Percentiles rank a stretch among this genome's conserved stretches.
Evolutionary conservation across 1,140 invertebrate species (phyloP).

Genomic region (Ceratosolen solmsi): DNA sequence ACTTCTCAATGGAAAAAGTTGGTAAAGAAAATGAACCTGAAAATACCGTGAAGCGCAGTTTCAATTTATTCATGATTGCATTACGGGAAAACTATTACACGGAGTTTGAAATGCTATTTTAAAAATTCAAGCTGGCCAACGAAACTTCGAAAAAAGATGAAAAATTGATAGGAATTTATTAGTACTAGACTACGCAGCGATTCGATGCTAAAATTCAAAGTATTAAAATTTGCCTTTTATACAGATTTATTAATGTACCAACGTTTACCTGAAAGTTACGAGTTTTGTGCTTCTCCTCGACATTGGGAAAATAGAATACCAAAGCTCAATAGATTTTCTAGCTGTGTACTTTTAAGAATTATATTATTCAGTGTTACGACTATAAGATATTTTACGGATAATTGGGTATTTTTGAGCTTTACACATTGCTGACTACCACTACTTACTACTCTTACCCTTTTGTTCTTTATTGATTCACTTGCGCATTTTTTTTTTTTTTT

Average conservation of each 20-base stretch:
- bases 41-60: background rate
- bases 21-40: background rate
- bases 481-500: background rate
- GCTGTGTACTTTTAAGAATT: background rate
- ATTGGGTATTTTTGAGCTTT: background rate
- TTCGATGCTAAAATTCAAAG: background rate
- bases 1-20: slow-evolving; percentile 6
- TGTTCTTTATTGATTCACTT: background rate
- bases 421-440: too few relatives aligned
- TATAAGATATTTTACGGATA: background rate
- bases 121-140: background rate
- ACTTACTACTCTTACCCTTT: too few relatives aligned
- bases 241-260: background rate
- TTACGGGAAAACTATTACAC: background rate
- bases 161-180: background rate
- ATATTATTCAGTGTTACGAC: background rate
- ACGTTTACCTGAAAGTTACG: background rate
- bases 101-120: background rate
- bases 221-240: background rate
- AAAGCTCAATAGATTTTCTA: background rate
- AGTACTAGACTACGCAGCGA: too few relatives aligned
- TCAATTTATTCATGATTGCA: background rate
- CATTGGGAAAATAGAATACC: background rate
- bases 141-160: background rate
- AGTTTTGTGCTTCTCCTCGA: too few relatives aligned